These are phyloP conservation scores for Drosophila watanabei DNA, from an alignment of 1,140 invertebrate genomes.

Conservation along the genomic window DNA sequence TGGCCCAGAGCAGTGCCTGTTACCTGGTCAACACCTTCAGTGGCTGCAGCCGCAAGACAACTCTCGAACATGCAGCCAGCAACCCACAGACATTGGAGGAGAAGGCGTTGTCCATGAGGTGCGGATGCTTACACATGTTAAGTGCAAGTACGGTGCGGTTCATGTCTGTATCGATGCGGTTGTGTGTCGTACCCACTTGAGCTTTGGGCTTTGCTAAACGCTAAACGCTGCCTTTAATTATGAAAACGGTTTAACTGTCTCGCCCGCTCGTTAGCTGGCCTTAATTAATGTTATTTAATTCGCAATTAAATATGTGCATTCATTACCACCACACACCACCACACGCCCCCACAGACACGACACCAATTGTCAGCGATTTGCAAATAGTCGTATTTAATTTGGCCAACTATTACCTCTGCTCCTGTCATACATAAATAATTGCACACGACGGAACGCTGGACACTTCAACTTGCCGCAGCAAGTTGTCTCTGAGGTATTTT, in stretches of 20 bases:
- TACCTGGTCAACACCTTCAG: slow-evolving; percentile 45
- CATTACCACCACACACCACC: slow-evolving; percentile 29
- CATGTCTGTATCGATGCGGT: slow-evolving; percentile 20
- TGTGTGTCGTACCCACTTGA: slow-evolving; percentile 23
- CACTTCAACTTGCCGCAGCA: slow-evolving; percentile 28
- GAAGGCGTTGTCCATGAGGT: slow-evolving; percentile 10
- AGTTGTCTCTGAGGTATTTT: slow-evolving; percentile 65
- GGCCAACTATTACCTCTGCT: slow-evolving; percentile 37
- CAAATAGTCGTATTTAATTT: slow-evolving; percentile 61
- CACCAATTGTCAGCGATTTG: slow-evolving; percentile 31
- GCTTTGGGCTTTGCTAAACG: slow-evolving; percentile 13
- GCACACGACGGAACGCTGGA: slow-evolving; percentile 12
- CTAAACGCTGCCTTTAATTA: slow-evolving; percentile 52
- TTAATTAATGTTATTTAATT: slow-evolving; percentile 69
- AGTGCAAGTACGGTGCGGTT: slow-evolving; percentile 7
- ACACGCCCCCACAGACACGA: neutral
- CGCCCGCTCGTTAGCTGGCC: slow-evolving; percentile 6
- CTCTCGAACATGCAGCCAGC: slow-evolving; percentile 53
- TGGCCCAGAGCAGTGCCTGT: slow-evolving; percentile 12
- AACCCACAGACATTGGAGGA: slow-evolving; percentile 3
- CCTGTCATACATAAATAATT: slow-evolving; percentile 54
- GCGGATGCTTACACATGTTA: slow-evolving; percentile 16
- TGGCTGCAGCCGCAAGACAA: slow-evolving; percentile 32
- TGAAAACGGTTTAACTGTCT: slow-evolving; percentile 30
- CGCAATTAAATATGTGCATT: slow-evolving; percentile 67